Evolutionary conservation across 2,888 invertebrate genomes (phyloP).

Genomic region (Tenthredo scrophulariae): DNA sequence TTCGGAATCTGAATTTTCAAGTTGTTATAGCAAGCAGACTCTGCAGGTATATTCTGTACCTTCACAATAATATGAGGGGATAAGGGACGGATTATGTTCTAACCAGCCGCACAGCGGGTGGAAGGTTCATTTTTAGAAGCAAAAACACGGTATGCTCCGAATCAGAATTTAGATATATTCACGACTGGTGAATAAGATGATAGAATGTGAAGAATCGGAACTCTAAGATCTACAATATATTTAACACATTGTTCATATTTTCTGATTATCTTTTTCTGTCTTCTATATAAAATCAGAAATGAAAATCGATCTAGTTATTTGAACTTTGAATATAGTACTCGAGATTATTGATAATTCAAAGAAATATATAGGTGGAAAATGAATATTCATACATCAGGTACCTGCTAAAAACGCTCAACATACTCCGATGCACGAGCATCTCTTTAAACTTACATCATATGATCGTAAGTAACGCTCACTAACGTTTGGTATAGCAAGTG

Average conservation of each 20-base stretch:
- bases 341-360: not conserved
- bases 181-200: constrained; percentile 27
- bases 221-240: not conserved
- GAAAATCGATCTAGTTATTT: not conserved
- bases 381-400: not conserved
- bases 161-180: constrained; percentile 26
- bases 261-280: not conserved
- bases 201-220: not conserved
- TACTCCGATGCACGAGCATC: constrained; percentile 1
- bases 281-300: not conserved
- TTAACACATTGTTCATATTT: not conserved
- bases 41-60: constrained; percentile 39
- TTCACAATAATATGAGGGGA: constrained; percentile 7
- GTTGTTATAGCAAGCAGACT: not conserved
- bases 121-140: constrained; percentile 52
- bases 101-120: constrained; percentile 46
- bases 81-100: constrained; percentile 50
- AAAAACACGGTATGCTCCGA: constrained; percentile 40
- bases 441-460: constrained; percentile 10
- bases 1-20: constrained; percentile 14
- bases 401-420: not conserved
- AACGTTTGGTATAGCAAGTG: constrained; percentile 27
- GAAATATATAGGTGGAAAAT: not conserved
- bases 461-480: constrained; percentile 17
- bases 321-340: not conserved